These are phyloP conservation scores for Athripsodes cinereus DNA, from an alignment of 2,888 invertebrate genomes.

Conservation along the genomic window DNA sequence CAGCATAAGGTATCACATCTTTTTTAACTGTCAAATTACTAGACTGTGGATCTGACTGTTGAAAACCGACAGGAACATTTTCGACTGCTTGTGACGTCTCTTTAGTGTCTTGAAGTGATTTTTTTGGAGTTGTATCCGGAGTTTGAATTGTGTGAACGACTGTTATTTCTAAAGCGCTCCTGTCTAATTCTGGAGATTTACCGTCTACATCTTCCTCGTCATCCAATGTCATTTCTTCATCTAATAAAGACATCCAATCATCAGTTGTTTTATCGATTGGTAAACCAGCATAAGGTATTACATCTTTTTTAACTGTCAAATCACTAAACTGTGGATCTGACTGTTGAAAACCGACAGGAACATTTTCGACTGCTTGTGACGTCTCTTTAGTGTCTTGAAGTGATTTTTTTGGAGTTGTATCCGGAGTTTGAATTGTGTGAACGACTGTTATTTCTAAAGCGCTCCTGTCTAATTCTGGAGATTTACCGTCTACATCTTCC, in stretches of 20 bases:
- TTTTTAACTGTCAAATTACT: background rate
- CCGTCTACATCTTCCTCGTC: slow-evolving; percentile 1
- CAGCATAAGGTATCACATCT: slow-evolving; percentile 16
- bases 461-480: background rate
- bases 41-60: too few relatives aligned
- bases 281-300: background rate
- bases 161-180: too few relatives aligned
- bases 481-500: background rate
- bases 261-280: background rate
- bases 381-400: background rate
- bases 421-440: background rate
- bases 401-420: background rate
- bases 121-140: background rate
- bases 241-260: slow-evolving; percentile 28
- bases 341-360: too few relatives aligned
- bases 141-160: background rate
- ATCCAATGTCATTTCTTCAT: slow-evolving; percentile 31
- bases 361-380: background rate
- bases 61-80: too few relatives aligned
- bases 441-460: background rate
- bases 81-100: background rate
- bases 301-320: too few relatives aligned
- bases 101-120: background rate
- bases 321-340: too few relatives aligned
- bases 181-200: background rate